Conservation (phyloP, 2,797 vertebrate species). For the Trachops cirrhosus region DNA sequence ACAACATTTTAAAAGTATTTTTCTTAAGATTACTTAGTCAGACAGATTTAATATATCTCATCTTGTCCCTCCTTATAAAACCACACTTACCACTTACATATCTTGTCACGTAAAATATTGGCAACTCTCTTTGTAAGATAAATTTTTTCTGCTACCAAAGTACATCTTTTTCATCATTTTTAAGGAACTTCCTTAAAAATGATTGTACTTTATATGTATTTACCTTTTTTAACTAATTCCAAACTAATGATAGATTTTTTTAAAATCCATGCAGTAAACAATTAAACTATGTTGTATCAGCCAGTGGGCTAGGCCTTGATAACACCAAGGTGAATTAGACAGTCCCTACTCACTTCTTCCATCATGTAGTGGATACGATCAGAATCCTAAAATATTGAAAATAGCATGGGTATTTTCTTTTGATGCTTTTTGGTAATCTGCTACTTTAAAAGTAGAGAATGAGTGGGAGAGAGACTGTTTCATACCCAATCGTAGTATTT, state of each 20-base stretch:
- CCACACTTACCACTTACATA: rapidly evolving
- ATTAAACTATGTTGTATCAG: not conserved
- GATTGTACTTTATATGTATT: not conserved
- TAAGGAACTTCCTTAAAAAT: not conserved
- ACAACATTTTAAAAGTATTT: not conserved
- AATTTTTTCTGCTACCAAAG: not conserved
- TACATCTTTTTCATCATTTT: not conserved
- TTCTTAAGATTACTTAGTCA: not conserved
- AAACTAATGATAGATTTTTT: not conserved
- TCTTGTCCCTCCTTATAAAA: not conserved
- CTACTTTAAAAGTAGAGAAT: not conserved
- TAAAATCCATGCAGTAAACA: not conserved
- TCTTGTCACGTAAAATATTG: not conserved
- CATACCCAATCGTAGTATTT: not conserved
- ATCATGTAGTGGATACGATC: not conserved
- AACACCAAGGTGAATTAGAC: not conserved
- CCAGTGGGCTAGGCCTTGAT: not conserved
- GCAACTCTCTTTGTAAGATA: not conserved
- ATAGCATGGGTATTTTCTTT: not conserved
- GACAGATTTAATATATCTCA: not conserved
- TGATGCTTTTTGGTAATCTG: not conserved
- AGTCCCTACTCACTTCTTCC: not conserved
- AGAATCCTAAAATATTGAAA: not conserved
- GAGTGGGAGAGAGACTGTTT: not conserved
- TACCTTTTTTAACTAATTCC: not conserved